Evolutionary conservation across 2,888 invertebrate species (phyloP).

Genomic region (Diarsia rubi): DNA sequence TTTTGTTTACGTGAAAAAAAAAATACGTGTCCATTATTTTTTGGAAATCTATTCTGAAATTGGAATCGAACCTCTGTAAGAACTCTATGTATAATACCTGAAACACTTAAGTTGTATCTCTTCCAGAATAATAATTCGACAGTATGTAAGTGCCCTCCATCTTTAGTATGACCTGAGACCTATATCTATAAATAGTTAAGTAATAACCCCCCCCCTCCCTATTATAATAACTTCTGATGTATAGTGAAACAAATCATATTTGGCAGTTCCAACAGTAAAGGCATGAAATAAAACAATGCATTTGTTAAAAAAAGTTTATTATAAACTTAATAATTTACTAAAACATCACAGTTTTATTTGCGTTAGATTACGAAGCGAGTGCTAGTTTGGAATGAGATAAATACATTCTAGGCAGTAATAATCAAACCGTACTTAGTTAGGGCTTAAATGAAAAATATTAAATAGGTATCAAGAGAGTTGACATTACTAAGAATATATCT

Average conservation of each 20-base stretch:
- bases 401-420: slow-evolving; percentile 15
- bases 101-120: slow-evolving; percentile 43
- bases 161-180: slow-evolving; percentile 29
- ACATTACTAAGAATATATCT: slow-evolving; percentile 4
- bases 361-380: slow-evolving; percentile 57
- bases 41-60: too few relatives aligned
- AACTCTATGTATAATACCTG: too few relatives aligned
- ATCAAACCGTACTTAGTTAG: slow-evolving; percentile 27
- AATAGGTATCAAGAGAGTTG: background rate
- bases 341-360: slow-evolving; percentile 77
- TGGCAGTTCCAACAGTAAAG: slow-evolving; percentile 23
- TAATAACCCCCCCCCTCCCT: slow-evolving; percentile 8
- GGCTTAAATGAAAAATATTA: slow-evolving; percentile 18
- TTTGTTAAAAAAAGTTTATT: slow-evolving; percentile 70
- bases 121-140: slow-evolving; percentile 8
- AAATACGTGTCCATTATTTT: too few relatives aligned
- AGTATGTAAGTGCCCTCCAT: slow-evolving; percentile 32
- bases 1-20: too few relatives aligned
- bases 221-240: background rate
- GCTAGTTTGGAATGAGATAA: slow-evolving; percentile 63
- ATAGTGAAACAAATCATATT: slow-evolving; percentile 31
- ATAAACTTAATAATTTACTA: slow-evolving; percentile 71
- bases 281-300: slow-evolving; percentile 49
- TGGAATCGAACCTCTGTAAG: background rate
- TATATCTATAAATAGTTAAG: slow-evolving; percentile 3